These are phyloP conservation scores for Protosalanx chinensis DNA, from an alignment of 2,797 vertebrate genomes.

Conservation along the genomic window DNA sequence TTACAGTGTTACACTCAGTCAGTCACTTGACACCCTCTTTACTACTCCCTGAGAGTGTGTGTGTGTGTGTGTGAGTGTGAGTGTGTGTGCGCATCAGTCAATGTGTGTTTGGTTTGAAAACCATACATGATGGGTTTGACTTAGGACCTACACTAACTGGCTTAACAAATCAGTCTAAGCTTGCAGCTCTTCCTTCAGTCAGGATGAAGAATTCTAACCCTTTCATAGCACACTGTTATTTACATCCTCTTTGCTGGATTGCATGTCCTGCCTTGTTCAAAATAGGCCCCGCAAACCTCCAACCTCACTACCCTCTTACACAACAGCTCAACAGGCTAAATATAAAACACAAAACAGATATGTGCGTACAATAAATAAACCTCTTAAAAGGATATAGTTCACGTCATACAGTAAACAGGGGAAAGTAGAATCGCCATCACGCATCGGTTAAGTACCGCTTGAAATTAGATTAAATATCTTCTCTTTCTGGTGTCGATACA, in stretches of 20 bases:
- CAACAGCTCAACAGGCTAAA: background rate
- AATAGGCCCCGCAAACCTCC: background rate
- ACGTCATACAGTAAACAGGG: background rate
- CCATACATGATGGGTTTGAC: background rate
- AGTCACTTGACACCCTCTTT: background rate
- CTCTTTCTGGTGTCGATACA: conserved; percentile 1
- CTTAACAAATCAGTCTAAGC: background rate
- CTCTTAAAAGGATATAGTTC: background rate
- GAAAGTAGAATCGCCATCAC: background rate
- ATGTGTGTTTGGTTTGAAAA: background rate
- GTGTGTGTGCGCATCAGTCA: background rate
- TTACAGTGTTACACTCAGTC: background rate
- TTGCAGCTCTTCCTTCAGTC: background rate
- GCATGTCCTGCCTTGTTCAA: background rate
- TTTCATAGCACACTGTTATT: background rate
- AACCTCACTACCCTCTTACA: background rate
- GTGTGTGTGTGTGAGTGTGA: background rate
- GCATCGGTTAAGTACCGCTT: background rate
- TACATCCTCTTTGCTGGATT: background rate
- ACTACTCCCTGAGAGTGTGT: background rate
- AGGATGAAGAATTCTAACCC: background rate
- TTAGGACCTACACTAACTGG: background rate
- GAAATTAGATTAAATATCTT: background rate
- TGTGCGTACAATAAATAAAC: background rate
- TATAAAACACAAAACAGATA: conserved; percentile 2